Percentiles rank a stretch among this genome's conserved stretches.
These are phyloP conservation scores for Apis cerana DNA, from an alignment of 1,140 invertebrate species.

Conservation along the genomic window DNA sequence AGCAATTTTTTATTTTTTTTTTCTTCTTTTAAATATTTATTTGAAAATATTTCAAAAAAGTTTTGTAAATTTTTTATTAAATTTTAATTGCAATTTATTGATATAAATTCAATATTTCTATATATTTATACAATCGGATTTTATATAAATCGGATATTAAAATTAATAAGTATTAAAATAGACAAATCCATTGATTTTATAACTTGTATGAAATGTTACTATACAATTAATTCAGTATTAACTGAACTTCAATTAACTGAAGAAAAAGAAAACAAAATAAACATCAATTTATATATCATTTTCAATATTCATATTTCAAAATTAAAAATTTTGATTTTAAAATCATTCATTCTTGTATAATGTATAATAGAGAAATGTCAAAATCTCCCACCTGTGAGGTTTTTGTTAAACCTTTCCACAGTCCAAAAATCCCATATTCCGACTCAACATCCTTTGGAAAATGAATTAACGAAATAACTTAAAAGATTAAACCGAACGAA, in stretches of 20 bases:
- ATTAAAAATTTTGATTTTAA: not conserved
- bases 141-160: too few relatives aligned
- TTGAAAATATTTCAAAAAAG: not conserved
- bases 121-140: too few relatives aligned
- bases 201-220: not conserved
- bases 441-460: not conserved
- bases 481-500: not conserved
- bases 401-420: not conserved
- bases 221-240: not conserved
- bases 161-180: too few relatives aligned
- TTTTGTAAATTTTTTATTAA: not conserved
- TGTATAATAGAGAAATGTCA: not conserved
- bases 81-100: not conserved
- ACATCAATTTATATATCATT: not conserved
- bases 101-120: not conserved
- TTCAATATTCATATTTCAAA: not conserved
- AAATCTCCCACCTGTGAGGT: constrained; percentile 41
- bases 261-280: not conserved
- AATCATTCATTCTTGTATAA: not conserved
- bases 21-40: not conserved
- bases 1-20: not conserved
- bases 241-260: too few relatives aligned
- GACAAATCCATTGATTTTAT: not conserved
- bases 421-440: constrained; percentile 7
- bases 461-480: constrained; percentile 6